A percentile compares a stretch with the other conserved stretches of the same genome.
Evolutionary conservation across 2,888 invertebrate genomes (phyloP).

Genomic region (Tanaodytes sp.): DNA sequence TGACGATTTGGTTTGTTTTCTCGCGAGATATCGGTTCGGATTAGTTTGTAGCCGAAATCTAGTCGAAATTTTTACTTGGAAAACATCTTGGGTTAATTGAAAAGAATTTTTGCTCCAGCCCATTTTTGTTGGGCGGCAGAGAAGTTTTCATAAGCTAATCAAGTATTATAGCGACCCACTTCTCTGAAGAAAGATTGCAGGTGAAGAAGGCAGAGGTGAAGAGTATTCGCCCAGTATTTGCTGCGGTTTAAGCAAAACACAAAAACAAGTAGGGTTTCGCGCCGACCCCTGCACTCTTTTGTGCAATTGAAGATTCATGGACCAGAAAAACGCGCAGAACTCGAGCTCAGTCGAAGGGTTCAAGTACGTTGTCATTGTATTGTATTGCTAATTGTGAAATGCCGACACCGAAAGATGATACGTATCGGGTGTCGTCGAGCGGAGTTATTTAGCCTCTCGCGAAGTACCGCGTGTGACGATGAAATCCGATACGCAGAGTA

Average conservation of each 20-base stretch:
- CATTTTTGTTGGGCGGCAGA: no score
- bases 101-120: no score
- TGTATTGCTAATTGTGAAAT: conserved; percentile 59
- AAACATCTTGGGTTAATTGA: no score
- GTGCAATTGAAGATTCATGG: conserved; percentile 63
- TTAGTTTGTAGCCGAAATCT: no score
- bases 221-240: conserved; percentile 64
- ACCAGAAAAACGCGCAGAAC: conserved; percentile 59
- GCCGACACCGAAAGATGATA: conserved; percentile 48
- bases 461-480: conserved; percentile 38
- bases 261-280: conserved; percentile 44
- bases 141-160: conserved; percentile 14
- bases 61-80: no score
- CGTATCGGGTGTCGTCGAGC: conserved; percentile 32
- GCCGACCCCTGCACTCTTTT: conserved; percentile 47
- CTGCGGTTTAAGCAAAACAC: conserved; percentile 34
- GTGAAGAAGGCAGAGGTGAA: conserved; percentile 66
- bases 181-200: conserved; percentile 53
- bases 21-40: no score
- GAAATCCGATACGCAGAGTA: conserved; percentile 34
- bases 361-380: conserved; percentile 54
- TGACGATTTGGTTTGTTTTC: no score
- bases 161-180: conserved; percentile 23
- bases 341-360: conserved; percentile 38
- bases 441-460: conserved; percentile 35